Conservation (phyloP, 2,888 invertebrate genomes). For the Dolichomitus sp. region DNA sequence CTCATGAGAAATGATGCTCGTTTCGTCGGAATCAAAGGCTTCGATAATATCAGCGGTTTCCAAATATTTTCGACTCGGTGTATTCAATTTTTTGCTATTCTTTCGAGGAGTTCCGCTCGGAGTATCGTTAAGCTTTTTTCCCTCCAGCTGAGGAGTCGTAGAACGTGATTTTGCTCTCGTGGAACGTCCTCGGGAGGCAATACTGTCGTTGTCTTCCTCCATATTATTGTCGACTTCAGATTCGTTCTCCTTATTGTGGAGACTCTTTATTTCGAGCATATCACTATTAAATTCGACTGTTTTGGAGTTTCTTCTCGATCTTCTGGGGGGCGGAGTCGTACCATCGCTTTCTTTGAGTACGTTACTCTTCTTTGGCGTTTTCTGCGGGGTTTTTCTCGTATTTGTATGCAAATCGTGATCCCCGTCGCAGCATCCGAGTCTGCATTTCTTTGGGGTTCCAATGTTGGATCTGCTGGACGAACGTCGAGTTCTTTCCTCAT, state of each 20-base stretch:
- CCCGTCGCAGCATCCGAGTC: slow-evolving; percentile 30
- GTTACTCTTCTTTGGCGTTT: slow-evolving; percentile 14
- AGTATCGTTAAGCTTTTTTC: background rate
- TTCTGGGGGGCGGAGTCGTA: background rate
- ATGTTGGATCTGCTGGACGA: slow-evolving; percentile 47
- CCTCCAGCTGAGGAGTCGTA: slow-evolving; percentile 14
- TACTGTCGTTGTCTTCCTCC: background rate
- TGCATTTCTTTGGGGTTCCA: slow-evolving; percentile 46
- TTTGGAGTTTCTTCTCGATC: slow-evolving; percentile 6
- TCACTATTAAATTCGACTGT: background rate
- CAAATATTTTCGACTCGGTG: slow-evolving; percentile 14
- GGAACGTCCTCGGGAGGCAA: background rate
- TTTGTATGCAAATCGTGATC: slow-evolving; percentile 11
- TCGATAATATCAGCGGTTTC: background rate
- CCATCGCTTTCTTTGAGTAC: background rate
- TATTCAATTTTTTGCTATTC: background rate
- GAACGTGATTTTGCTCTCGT: slow-evolving; percentile 6
- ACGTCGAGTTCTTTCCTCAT: slow-evolving; percentile 45
- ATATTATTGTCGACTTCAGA: background rate
- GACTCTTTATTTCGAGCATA: background rate
- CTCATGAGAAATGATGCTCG: background rate
- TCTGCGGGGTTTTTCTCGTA: background rate
- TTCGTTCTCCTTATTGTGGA: slow-evolving; percentile 39
- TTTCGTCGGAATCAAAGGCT: background rate
- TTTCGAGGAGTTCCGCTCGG: slow-evolving; percentile 30